A percentile compares a stretch with the other conserved stretches of the same genome.
These are phyloP conservation scores for Ctenopoma kingsleyae DNA, from an alignment of 2,797 vertebrate species.

Conservation along the genomic window DNA sequence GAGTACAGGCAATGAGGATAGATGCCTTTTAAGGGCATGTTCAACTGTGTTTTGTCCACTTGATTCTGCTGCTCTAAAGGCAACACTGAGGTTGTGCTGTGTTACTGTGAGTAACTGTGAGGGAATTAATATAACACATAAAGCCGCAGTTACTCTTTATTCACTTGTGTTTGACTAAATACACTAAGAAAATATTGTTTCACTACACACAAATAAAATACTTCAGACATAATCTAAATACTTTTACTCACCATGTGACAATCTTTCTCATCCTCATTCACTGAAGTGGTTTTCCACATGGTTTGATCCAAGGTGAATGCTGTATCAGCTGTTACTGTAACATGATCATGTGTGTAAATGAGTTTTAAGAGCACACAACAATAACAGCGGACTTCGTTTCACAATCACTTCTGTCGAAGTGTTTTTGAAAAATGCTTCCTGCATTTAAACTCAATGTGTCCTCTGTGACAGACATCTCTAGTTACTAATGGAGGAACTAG, in stretches of 20 bases:
- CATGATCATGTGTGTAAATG: slow-evolving; percentile 7
- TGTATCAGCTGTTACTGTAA: neutral
- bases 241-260: slow-evolving; percentile 41
- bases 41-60: slow-evolving; percentile 71
- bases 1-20: slow-evolving; percentile 50
- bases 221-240: neutral
- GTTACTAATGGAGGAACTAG: slow-evolving; percentile 30
- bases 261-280: slow-evolving; percentile 11
- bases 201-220: neutral
- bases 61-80: slow-evolving; percentile 63
- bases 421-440: slow-evolving; percentile 53
- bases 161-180: slow-evolving; percentile 4
- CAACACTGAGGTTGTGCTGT: slow-evolving; percentile 34
- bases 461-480: slow-evolving; percentile 33
- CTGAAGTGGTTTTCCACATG: neutral
- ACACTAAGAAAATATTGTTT: neutral
- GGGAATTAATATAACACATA: slow-evolving; percentile 17
- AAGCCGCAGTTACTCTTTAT: slow-evolving; percentile 7
- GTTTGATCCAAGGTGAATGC: slow-evolving; percentile 1
- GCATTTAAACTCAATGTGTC: slow-evolving; percentile 28
- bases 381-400: slow-evolving; percentile 43
- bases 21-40: slow-evolving; percentile 86
- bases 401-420: slow-evolving; percentile 44
- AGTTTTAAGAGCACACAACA: slow-evolving; percentile 1
- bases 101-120: slow-evolving; percentile 34